phyloP scores from a whole-genome alignment of 2,888 invertebrate genomes.

The Subacronicta megacephala region DNA sequence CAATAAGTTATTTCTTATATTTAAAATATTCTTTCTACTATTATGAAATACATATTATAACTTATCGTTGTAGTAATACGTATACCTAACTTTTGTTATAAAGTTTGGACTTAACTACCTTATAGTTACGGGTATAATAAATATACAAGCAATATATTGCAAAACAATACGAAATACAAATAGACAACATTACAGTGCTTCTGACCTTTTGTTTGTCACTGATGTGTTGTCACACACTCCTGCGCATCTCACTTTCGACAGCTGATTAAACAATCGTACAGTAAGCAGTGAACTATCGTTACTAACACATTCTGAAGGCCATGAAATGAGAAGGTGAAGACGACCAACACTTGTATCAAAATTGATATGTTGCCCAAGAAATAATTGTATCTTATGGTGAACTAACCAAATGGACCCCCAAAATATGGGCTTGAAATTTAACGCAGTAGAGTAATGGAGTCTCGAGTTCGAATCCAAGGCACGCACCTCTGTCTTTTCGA shows the following conservation, averaged over 20 bases:
- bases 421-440: no score
- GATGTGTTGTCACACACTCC: constrained; percentile 49
- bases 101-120: background rate
- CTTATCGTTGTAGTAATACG: no score
- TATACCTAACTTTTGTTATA: no score
- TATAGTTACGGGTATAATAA: constrained; percentile 10
- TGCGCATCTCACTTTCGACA: constrained; percentile 61
- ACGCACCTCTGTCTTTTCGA: no score
- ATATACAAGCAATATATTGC: constrained; percentile 18
- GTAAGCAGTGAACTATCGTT: constrained; percentile 47
- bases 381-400: no score
- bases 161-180: constrained; percentile 39
- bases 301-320: constrained; percentile 22
- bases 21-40: no score
- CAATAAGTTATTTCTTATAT: no score
- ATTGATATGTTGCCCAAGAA: no score
- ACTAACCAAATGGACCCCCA: no score
- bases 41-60: no score
- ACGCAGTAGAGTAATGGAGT: no score
- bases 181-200: constrained; percentile 26
- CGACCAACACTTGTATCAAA: background rate
- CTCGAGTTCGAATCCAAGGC: no score
- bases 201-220: constrained; percentile 49
- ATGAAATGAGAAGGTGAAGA: constrained; percentile 20
- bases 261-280: constrained; percentile 66